These are phyloP conservation scores for Tipula lateralis DNA, from an alignment of 2,888 invertebrate genomes.

Conservation along the genomic window DNA sequence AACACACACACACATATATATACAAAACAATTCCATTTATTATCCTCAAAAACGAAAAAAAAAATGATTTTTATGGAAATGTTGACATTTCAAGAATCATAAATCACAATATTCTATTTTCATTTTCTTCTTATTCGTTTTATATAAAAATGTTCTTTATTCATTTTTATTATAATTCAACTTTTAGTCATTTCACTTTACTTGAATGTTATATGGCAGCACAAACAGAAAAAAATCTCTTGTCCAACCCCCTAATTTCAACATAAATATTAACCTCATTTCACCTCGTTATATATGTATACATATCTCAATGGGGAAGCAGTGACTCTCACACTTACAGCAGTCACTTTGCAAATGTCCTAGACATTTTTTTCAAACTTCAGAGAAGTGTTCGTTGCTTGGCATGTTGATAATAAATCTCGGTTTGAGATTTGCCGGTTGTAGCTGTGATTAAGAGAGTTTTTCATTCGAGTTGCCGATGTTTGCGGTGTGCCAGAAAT, in stretches of 20 bases:
- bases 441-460: no score
- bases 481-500: no score
- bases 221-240: not conserved
- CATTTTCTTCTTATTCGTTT: not conserved
- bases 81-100: conserved; percentile 27
- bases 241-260: not conserved
- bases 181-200: conserved; percentile 27
- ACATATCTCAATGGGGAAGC: not conserved
- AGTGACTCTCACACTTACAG: no score
- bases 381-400: no score
- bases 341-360: no score
- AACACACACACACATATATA: not conserved
- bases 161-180: conserved; percentile 26
- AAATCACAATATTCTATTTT: conserved; percentile 26
- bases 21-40: conserved; percentile 24
- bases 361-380: no score
- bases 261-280: conserved; percentile 26
- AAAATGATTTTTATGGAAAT: conserved; percentile 15
- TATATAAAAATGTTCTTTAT: not conserved
- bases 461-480: no score
- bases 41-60: not conserved
- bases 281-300: not conserved
- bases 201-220: not conserved
- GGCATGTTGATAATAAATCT: no score
- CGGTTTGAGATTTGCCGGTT: no score